Percentiles rank a stretch among this genome's conserved stretches.
phyloP scores from a whole-genome alignment of 2,797 vertebrate genomes.

The Tolypeutes matacus region DNA sequence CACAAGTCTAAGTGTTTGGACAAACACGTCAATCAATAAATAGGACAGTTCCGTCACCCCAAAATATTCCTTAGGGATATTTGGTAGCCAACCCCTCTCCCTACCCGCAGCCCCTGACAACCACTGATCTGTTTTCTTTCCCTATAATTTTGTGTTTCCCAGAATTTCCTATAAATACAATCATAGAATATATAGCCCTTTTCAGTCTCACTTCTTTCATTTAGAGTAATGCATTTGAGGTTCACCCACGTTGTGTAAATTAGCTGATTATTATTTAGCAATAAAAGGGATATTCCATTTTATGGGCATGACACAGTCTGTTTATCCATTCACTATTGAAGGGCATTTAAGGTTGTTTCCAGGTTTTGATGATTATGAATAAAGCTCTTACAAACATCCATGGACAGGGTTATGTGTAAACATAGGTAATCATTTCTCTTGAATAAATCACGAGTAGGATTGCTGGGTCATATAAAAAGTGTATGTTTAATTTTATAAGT shows the following conservation, averaged over 20 bases:
- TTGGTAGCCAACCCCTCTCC: background rate
- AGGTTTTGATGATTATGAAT: background rate
- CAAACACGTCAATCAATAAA: background rate
- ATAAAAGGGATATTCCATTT: background rate
- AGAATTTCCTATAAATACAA: background rate
- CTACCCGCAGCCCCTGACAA: background rate
- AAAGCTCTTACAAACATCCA: background rate
- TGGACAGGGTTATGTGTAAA: background rate
- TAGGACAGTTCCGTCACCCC: background rate
- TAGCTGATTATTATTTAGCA: background rate
- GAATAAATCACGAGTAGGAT: background rate
- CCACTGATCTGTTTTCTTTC: background rate
- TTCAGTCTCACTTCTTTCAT: background rate
- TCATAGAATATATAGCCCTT: background rate
- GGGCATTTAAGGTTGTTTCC: background rate
- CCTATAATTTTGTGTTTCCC: background rate
- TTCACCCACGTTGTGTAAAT: background rate
- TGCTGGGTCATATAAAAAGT: background rate
- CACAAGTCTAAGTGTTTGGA: background rate
- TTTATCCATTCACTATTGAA: background rate
- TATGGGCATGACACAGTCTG: background rate
- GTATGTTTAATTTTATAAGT: conserved; percentile 16
- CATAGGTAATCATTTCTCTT: background rate
- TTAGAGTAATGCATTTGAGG: background rate
- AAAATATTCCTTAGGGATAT: background rate